Conservation (phyloP, 30 jellyfish, hydroid and myxozoan species). For the Aurelia coerulea region DNA sequence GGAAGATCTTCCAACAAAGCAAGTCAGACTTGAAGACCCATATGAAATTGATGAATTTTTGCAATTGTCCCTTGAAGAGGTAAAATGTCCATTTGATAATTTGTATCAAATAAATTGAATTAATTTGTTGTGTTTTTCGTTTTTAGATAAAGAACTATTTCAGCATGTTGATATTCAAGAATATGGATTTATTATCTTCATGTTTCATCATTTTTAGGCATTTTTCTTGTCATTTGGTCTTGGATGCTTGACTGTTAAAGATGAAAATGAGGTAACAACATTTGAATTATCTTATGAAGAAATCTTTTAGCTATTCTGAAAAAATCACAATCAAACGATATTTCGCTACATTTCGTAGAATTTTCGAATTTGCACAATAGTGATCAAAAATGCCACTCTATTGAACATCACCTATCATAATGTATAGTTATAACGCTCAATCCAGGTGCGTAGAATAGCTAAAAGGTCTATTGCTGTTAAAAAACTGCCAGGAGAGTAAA, state of each 20-base stretch:
- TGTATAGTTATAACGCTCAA: too few relatives aligned
- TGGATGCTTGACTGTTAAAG: slow-evolving; percentile 76
- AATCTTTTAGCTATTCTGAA: too few relatives aligned
- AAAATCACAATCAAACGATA: too few relatives aligned
- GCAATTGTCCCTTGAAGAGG: slow-evolving; percentile 90
- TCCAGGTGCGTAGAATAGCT: not conserved
- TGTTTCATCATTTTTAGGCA: slow-evolving; percentile 55
- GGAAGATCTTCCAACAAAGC: slow-evolving; percentile 39
- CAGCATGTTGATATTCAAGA: not conserved
- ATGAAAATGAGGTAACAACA: slow-evolving; percentile 36
- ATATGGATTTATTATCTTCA: too few relatives aligned
- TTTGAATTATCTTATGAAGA: not conserved
- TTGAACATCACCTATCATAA: too few relatives aligned
- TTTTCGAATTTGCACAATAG: too few relatives aligned
- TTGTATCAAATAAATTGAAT: too few relatives aligned
- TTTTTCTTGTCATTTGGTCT: slow-evolving; percentile 82
- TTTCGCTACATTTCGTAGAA: too few relatives aligned
- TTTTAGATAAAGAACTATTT: not conserved
- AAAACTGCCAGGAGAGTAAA: too few relatives aligned
- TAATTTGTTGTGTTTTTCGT: not conserved
- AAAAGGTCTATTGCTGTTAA: too few relatives aligned
- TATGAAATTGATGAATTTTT: slow-evolving; percentile 61
- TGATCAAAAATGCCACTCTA: too few relatives aligned
- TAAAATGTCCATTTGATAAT: not conserved
- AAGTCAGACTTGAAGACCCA: slow-evolving; percentile 53